These are phyloP conservation scores for Hypolimnas misippus DNA, from an alignment of 2,888 invertebrate genomes.

Conservation along the genomic window DNA sequence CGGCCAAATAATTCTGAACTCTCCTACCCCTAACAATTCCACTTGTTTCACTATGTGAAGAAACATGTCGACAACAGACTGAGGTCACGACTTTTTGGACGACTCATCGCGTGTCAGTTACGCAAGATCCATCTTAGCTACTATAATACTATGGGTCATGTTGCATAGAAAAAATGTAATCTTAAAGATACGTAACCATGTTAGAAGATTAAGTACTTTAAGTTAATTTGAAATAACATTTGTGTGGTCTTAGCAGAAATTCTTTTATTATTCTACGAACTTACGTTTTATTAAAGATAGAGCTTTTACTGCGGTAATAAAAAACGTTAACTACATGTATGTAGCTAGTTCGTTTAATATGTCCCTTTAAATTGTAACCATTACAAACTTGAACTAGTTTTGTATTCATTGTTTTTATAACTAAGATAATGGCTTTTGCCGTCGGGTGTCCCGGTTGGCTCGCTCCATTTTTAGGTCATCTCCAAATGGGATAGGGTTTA, in stretches of 20 bases:
- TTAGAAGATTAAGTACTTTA: constrained; percentile 4
- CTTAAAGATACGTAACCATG: background rate
- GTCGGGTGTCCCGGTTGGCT: constrained; percentile 39
- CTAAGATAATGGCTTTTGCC: constrained; percentile 29
- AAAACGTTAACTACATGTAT: background rate
- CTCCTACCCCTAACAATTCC: constrained; percentile 40
- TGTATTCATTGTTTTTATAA: constrained; percentile 30
- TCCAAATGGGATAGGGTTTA: constrained; percentile 57
- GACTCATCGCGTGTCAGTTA: constrained; percentile 53
- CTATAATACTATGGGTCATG: constrained; percentile 53
- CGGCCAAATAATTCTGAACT: constrained; percentile 57
- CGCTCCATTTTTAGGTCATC: constrained; percentile 67
- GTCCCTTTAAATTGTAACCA: constrained; percentile 8
- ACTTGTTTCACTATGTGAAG: constrained; percentile 23
- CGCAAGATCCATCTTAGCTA: constrained; percentile 54
- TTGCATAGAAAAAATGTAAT: constrained; percentile 44
- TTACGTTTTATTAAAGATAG: background rate
- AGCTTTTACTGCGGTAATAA: constrained; percentile 13
- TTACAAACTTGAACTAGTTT: constrained; percentile 31
- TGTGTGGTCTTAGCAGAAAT: background rate
- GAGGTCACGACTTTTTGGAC: constrained; percentile 57
- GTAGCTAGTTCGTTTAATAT: background rate
- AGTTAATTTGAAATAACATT: background rate
- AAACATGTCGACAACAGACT: constrained; percentile 47
- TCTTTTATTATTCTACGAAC: background rate